These are phyloP conservation scores for Musca domestica DNA, from an alignment of 1,140 invertebrate genomes.

Conservation along the genomic window DNA sequence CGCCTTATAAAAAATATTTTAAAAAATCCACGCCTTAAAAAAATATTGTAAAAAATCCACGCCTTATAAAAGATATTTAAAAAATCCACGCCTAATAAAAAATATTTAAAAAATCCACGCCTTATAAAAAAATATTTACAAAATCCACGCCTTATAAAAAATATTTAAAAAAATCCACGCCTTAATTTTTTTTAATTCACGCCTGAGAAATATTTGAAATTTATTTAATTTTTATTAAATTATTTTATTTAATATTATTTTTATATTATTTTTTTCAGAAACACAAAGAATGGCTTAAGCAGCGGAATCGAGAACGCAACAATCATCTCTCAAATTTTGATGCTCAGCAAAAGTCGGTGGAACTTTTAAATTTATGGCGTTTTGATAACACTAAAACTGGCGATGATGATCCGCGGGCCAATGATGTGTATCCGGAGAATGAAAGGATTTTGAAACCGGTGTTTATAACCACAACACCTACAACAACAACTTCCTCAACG, in stretches of 20 bases:
- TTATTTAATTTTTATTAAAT: too few relatives aligned
- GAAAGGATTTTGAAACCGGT: slow-evolving; percentile 29
- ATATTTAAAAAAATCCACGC: too few relatives aligned
- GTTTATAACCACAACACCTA: slow-evolving; percentile 26
- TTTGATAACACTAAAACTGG: slow-evolving; percentile 26
- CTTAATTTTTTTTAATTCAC: too few relatives aligned
- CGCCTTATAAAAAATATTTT: too few relatives aligned
- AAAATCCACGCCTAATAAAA: too few relatives aligned
- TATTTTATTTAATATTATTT: not conserved
- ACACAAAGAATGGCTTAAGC: slow-evolving; percentile 49
- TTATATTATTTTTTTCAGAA: slow-evolving; percentile 31
- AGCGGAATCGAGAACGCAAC: slow-evolving; percentile 35
- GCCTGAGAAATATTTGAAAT: too few relatives aligned
- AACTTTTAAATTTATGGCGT: slow-evolving; percentile 42
- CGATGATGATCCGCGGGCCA: slow-evolving; percentile 30
- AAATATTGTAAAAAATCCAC: too few relatives aligned
- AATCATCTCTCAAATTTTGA: not conserved
- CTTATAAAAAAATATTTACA: too few relatives aligned
- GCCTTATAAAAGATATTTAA: too few relatives aligned
- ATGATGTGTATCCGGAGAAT: slow-evolving; percentile 45
- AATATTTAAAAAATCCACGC: too few relatives aligned
- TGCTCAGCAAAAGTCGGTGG: slow-evolving; percentile 27
- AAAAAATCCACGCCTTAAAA: too few relatives aligned
- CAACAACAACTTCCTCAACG: slow-evolving; percentile 27
- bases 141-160: too few relatives aligned